Conservation (phyloP, 2,888 invertebrate species). For the Acanthopleura granulata region DNA sequence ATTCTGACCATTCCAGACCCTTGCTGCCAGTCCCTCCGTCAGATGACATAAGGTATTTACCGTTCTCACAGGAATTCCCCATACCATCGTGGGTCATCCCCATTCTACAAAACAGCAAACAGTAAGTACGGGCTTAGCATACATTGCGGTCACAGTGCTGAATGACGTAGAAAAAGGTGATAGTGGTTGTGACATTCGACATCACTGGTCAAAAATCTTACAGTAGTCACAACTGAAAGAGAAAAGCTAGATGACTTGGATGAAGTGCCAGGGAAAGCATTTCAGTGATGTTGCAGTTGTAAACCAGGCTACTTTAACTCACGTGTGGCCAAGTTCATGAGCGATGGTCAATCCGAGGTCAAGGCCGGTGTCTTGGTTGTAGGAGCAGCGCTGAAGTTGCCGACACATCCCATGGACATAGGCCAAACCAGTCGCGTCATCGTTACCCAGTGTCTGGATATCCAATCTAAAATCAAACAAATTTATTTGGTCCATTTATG, state of each 20-base stretch:
- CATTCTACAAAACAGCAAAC: conserved; percentile 35
- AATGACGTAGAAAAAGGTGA: no score
- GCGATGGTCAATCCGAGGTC: conserved; percentile 49
- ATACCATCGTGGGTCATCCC: conserved; percentile 50
- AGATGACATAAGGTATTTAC: conserved; percentile 41
- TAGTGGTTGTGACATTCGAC: no score
- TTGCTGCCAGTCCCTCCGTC: conserved; percentile 35
- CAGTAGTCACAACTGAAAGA: not conserved
- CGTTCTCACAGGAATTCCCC: conserved; percentile 36
- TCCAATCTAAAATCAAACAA: conserved; percentile 38
- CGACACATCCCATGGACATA: conserved; percentile 43
- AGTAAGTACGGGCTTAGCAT: no score
- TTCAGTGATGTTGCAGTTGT: no score
- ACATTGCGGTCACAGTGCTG: no score
- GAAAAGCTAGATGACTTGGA: not conserved
- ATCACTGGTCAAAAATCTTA: no score
- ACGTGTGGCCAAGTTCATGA: conserved; percentile 57
- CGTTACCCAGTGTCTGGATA: conserved; percentile 36
- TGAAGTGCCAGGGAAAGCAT: not conserved
- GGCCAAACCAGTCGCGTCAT: conserved; percentile 43
- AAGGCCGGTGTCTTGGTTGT: conserved; percentile 51
- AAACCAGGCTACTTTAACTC: conserved; percentile 27
- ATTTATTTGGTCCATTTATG: no score
- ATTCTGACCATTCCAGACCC: conserved; percentile 46
- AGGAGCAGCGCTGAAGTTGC: conserved; percentile 38